Evolutionary conservation across 30 jellyfish, hydroid and myxozoan genomes (phyloP), one percentile per base, ranked within the genome.

Genomic region (Sanderia malayensis): DNA sequence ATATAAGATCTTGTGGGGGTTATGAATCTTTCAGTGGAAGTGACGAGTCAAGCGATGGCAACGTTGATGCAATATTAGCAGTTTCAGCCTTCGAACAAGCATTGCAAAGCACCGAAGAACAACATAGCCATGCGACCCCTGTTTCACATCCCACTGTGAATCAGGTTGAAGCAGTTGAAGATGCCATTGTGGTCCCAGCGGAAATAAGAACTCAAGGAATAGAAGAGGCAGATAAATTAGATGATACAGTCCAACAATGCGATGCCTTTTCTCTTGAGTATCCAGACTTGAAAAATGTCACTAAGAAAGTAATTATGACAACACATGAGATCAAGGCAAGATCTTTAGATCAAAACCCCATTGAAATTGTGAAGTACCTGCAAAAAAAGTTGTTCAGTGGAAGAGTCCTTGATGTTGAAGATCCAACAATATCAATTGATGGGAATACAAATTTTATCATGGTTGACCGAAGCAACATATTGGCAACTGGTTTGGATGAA

Each of bases 401-500:
- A 4, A 20, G 46, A 31, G 13, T 3, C 7, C 72, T 60, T 4
- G 47, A 60, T 7, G 19, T 60, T 27, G 72, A 60, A 22, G 19
- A 60, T 60, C n/a, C n/a, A n/a, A n/a, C n/a, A n/a, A 22, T 60
- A 7, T 10, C 72, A 17, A 67, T 31, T 6, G 49, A 27, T 25
- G 25, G 20, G 22, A 31, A 7, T 61, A 52, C 84, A 27, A 72
- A 46, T 55, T 72, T 72, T 46, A 74, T 74, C 23, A 58, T 74
- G 78, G 86, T 74, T 1, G 86, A 74, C 66, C 19, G 86, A 23
- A 74, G 31, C 46, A 60, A 61, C 32, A 30, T 59, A 10, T 21
- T 74, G 22, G 31, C 10, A 30, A 74, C 80, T 55, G 65, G 67
- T 31, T 61, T 74, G 11, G 80, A 74, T 31, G 86, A 74, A 74